Conservation (phyloP, 92 coral and sea anemone genomes). For the Metridium senile region DNA sequence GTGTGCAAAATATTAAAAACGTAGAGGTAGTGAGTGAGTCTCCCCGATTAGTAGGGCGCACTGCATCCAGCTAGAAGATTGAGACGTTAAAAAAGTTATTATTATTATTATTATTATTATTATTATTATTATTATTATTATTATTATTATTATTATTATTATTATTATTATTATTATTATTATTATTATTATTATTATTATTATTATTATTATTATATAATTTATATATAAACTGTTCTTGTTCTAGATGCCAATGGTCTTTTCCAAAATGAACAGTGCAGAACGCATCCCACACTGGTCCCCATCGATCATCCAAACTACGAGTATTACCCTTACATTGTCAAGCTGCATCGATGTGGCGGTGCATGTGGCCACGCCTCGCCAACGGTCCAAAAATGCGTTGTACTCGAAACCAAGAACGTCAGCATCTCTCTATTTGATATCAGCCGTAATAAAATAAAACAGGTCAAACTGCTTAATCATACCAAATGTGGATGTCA, state of each 20-base stretch:
- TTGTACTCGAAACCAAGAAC: constrained; percentile 27
- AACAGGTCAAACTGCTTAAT: constrained; percentile 32
- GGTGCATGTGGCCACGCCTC: constrained; percentile 46
- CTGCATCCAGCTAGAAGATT: too few species aligned
- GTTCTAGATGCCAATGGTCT: neutral
- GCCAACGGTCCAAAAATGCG: constrained; percentile 61
- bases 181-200: too few species aligned
- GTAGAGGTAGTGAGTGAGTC: too few species aligned
- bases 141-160: too few species aligned
- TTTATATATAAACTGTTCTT: neutral
- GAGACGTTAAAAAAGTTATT: too few species aligned
- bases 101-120: too few species aligned
- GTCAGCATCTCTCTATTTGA: constrained; percentile 22
- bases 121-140: too few species aligned
- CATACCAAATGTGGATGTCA: constrained; percentile 78
- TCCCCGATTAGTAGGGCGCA: too few species aligned
- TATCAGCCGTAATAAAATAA: neutral
- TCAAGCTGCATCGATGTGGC: constrained; percentile 63
- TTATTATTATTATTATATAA: too few species aligned
- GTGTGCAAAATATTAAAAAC: too few species aligned
- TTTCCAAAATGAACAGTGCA: constrained; percentile 2
- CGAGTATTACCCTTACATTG: constrained; percentile 53
- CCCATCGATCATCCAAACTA: constrained; percentile 56
- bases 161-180: too few species aligned
- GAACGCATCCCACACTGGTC: constrained; percentile 57